Evolutionary conservation across 2,888 invertebrate genomes (phyloP), one percentile per base, ranked within the genome.

Genomic region (Ceramica pisi): DNA sequence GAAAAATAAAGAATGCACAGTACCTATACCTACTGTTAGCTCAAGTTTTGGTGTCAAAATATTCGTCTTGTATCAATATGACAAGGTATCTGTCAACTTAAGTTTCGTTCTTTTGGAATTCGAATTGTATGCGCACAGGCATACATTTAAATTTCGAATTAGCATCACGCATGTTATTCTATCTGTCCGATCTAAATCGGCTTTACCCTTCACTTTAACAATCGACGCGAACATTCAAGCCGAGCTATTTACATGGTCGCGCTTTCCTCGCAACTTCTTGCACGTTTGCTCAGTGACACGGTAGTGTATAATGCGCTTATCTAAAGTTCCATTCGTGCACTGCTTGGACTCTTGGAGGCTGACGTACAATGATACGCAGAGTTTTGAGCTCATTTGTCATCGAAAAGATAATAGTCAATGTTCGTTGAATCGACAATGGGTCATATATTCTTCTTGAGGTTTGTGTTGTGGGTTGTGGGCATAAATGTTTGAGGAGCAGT

Each of bases 111-210:
- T 89, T 89, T 80, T 78, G 86, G 89, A 90, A 91, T 91, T 90
- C 84, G 82, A 88, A 90, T 91, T 91, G 90, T 89, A 88, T 88
- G 83, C 86, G 86, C 86, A 86, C 88, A 85, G 87, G 89, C 87
- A 88, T 88, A 88, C 86, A 91, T 91, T 92, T 89, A 89, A 90
- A 92, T 92, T 92, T 92, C 88, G 91, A 94, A 93, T 94, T 92
- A 93, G 92, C 92, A 92, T 94, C 92, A 90, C 86, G 89, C 87
- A 84, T 89, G 89, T 86, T 86, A 86, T 84, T 90, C 88, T 93
- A 94, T 94, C 94, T 84, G 87, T 84, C 80, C 86, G 87, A 94
- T 94, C 94, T 94, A 93, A 94, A 94, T 93, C 94, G 93, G 94
- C 93, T 94, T 94, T 92, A 89, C 87, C 90, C 90, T 90, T 87